Base-by-base conservation (phyloP, 30 jellyfish, hydroid and myxozoan species). In the Morbakka virulenta region DNA sequence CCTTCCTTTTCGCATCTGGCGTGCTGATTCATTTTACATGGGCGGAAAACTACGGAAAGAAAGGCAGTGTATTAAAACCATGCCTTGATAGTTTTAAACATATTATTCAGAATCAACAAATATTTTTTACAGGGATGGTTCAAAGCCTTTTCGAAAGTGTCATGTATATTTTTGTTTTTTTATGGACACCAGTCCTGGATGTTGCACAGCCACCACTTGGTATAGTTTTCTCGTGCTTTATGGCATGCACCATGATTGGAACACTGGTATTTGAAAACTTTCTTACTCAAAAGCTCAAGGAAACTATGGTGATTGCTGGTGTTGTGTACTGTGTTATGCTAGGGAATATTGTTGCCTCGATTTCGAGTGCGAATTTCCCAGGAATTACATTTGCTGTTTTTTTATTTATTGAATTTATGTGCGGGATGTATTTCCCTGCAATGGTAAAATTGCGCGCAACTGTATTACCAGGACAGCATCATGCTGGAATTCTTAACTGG, bases 61-160 rank as follows among this genome's bases (percentile, higher is more conserved):
- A 81, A 22, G 95, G 96, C 2, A 92, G 83, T 30, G 69, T 70
- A 11, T 52, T 90, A 34, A 86, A 71, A 68, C 93, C 98, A 3
- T 93, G 97, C 63, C 65, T 85, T 28, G 97, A 87, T 22, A 77
- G 96, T 68, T 89, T 93, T 28, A 76, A 76, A 24, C 63, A 69
- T 41, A 87, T 93, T 50, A n/a, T 93, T 24, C 14, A 78, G 2
- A 87, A 74, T 50, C 86, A 74, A 17, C 64, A 69, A 31, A 65
- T 91, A 6, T 91, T 91, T 69, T 75, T 91, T 51, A 93, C 84
- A 22, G 96, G 96, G 25, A 91, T 95, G 11, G 95, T 93, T 9
- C 99, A 93, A 53, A 84, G 96, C 21, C 87, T 93, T 85, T 86
- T 93, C 77, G 99, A 93, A 47, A 86, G 99, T 71, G 96, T 87